Percentiles rank a stretch among this genome's conserved stretches.
These are phyloP conservation scores for Tupaia chinensis DNA, from an alignment of 2,113 vertebrate genomes.

Conservation along the genomic window DNA sequence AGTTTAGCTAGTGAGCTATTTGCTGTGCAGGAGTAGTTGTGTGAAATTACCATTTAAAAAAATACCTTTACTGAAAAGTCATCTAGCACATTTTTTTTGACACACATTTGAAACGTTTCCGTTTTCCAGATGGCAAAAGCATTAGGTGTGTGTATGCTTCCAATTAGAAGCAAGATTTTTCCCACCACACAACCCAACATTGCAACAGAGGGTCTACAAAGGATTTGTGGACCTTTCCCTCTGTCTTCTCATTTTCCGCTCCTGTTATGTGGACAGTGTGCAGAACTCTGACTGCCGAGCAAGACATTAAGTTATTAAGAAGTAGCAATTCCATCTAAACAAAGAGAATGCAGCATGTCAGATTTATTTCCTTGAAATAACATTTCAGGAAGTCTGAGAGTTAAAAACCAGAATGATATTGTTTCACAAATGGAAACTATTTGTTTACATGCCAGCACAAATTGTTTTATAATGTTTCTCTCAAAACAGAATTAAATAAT, in stretches of 20 bases:
- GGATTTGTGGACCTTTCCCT: neutral
- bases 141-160: slow-evolving; percentile 63
- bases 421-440: slow-evolving; percentile 70
- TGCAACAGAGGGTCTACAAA: neutral
- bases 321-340: slow-evolving; percentile 11
- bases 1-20: neutral
- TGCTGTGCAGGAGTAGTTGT: neutral
- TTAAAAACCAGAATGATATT: slow-evolving; percentile 69
- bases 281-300: slow-evolving; percentile 12
- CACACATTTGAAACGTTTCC: slow-evolving; percentile 63
- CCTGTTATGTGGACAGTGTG: slow-evolving; percentile 11
- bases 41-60: slow-evolving; percentile 37
- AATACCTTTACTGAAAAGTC: neutral
- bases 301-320: slow-evolving; percentile 8
- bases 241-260: slow-evolving; percentile 53
- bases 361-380: slow-evolving; percentile 67
- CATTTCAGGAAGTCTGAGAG: slow-evolving; percentile 51
- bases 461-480: slow-evolving; percentile 59
- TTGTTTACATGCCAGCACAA: slow-evolving; percentile 45
- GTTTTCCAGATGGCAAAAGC: slow-evolving; percentile 68
- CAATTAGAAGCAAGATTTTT: slow-evolving; percentile 64
- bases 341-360: neutral
- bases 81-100: slow-evolving; percentile 32
- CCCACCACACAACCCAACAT: neutral
- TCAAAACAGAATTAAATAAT: slow-evolving; percentile 41